These are phyloP conservation scores for Cacoxenus indagator DNA, from an alignment of 2,888 invertebrate species.

Conservation along the genomic window DNA sequence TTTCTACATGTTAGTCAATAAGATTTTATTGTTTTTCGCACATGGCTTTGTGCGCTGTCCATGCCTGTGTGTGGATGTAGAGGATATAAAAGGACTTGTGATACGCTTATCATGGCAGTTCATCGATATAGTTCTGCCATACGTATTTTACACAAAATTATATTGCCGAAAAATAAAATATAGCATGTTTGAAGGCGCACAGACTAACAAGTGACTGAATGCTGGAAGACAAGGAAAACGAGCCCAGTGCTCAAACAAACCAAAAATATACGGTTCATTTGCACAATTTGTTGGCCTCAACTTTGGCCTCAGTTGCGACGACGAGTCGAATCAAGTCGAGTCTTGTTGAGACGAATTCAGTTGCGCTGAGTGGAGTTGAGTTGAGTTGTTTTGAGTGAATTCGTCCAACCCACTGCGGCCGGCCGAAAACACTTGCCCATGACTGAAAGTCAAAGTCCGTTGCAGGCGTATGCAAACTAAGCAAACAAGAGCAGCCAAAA, in stretches of 20 bases:
- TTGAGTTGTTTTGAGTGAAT: too few species aligned
- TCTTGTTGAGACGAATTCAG: neutral
- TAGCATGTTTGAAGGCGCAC: constrained; percentile 52
- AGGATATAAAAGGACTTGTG: neutral
- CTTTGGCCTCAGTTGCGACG: too few species aligned
- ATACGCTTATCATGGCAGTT: neutral
- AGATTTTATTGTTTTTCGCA: constrained; percentile 50
- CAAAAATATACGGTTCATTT: constrained; percentile 65
- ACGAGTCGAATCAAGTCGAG: too few species aligned
- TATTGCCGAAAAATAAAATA: constrained; percentile 63
- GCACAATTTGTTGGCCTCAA: constrained; percentile 50
- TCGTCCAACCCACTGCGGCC: too few species aligned
- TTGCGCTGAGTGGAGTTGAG: too few species aligned
- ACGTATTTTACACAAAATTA: constrained; percentile 48
- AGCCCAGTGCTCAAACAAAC: constrained; percentile 50
- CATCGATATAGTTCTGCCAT: neutral
- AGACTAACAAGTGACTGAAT: neutral
- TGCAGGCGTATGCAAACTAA: constrained; percentile 41
- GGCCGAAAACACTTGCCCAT: too few species aligned
- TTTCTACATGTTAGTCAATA: constrained; percentile 46
- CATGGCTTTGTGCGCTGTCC: neutral
- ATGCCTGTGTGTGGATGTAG: constrained; percentile 20
- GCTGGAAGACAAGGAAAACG: neutral
- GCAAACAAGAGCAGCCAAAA: constrained; percentile 62
- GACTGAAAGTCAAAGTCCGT: constrained; percentile 55